These are phyloP conservation scores for Thrips palmi DNA, from an alignment of 1,140 invertebrate genomes.

Conservation along the genomic window DNA sequence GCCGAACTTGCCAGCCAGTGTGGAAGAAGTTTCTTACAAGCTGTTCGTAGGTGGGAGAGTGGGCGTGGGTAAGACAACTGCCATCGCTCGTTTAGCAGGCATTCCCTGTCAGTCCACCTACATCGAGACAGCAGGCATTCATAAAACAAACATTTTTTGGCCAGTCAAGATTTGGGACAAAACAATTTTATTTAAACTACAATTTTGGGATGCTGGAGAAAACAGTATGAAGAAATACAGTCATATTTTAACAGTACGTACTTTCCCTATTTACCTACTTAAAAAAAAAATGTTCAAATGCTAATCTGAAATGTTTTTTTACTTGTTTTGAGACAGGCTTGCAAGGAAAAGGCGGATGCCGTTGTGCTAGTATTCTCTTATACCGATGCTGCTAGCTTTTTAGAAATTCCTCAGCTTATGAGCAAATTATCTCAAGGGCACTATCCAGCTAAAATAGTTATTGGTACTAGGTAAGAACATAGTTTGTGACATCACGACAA, in stretches of 20 bases:
- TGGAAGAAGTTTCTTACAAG: slow-evolving; percentile 39
- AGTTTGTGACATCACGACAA: not conserved
- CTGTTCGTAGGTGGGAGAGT: slow-evolving; percentile 34
- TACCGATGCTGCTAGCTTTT: slow-evolving; percentile 31
- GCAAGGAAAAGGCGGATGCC: slow-evolving; percentile 32
- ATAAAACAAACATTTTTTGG: slow-evolving; percentile 34
- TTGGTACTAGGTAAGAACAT: slow-evolving; percentile 32
- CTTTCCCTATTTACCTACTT: not conserved
- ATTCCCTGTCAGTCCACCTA: slow-evolving; percentile 20
- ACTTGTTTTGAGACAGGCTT: slow-evolving; percentile 23
- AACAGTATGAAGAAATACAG: slow-evolving; percentile 34
- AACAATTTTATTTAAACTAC: slow-evolving; percentile 33
- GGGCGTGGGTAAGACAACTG: slow-evolving; percentile 34
- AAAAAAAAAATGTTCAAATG: not conserved
- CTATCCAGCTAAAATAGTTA: slow-evolving; percentile 28
- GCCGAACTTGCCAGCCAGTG: slow-evolving; percentile 26
- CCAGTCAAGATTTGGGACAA: slow-evolving; percentile 36
- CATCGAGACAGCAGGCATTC: slow-evolving; percentile 35
- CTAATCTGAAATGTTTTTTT: slow-evolving; percentile 9
- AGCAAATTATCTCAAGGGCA: slow-evolving; percentile 25
- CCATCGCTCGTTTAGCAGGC: slow-evolving; percentile 31
- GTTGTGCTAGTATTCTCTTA: slow-evolving; percentile 35
- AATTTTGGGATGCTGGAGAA: slow-evolving; percentile 40
- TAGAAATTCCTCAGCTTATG: slow-evolving; percentile 32
- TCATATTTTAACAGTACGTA: slow-evolving; percentile 33